Evolutionary conservation across 2,113 vertebrate genomes (phyloP).

Genomic region (Zeus faber): DNA sequence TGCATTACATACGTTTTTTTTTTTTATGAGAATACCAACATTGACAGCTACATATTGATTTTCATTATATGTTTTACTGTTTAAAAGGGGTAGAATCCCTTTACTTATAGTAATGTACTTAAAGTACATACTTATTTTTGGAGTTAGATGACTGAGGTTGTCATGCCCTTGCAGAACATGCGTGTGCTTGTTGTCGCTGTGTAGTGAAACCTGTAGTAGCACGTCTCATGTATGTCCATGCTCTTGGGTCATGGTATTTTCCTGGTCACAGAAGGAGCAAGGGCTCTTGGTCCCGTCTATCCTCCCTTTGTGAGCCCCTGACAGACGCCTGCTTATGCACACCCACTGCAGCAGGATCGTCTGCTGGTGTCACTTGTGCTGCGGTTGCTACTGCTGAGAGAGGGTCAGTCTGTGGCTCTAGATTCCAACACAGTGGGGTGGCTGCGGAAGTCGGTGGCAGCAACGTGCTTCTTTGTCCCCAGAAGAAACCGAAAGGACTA

Average conservation of each 20-base stretch:
- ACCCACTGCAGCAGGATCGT: conserved; percentile 1
- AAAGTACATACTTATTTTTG: no score
- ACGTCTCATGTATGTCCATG: conserved; percentile 33
- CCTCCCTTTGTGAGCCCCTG: no score
- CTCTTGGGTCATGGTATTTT: conserved; percentile 36
- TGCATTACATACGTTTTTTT: no score
- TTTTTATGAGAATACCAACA: no score
- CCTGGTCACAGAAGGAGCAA: conserved; percentile 22
- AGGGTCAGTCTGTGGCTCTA: conserved; percentile 5
- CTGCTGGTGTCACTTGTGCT: neutral
- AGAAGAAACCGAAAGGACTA: conserved; percentile 42
- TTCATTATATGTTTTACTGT: no score
- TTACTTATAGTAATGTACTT: no score
- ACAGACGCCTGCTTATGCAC: conserved; percentile 29
- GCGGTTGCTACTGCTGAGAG: conserved; percentile 6
- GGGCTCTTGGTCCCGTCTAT: conserved; percentile 35
- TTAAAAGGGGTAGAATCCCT: no score
- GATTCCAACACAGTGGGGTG: conserved; percentile 32
- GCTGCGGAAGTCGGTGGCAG: conserved; percentile 40
- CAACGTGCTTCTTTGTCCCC: conserved; percentile 25
- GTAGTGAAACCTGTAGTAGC: neutral
- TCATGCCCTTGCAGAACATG: no score
- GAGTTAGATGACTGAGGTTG: no score
- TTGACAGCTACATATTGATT: no score
- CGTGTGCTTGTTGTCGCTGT: no score